Evolutionary conservation across 2,113 vertebrate genomes (phyloP).

Genomic region (Regulus satrapa): DNA sequence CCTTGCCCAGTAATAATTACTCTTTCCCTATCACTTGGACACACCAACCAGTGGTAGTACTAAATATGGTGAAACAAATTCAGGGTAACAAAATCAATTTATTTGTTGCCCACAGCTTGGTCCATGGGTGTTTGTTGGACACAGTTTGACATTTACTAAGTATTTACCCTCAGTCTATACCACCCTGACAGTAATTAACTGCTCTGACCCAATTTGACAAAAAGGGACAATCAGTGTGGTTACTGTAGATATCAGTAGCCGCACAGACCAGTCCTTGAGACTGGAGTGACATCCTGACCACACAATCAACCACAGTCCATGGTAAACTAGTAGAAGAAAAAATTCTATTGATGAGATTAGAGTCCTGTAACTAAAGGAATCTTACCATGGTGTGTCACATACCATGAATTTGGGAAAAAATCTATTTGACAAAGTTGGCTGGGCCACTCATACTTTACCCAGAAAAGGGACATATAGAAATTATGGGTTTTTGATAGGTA

Average conservation of each 20-base stretch:
- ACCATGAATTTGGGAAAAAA: background rate
- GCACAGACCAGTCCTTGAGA: background rate
- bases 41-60: fast-evolving
- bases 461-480: background rate
- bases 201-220: background rate
- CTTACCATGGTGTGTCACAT: background rate
- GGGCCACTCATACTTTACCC: background rate
- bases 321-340: background rate
- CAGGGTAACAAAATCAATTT: background rate
- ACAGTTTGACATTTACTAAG: background rate
- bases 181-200: background rate
- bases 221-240: fast-evolving
- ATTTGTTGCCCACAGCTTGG: background rate
- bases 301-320: background rate
- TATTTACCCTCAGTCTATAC: background rate
- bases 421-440: background rate
- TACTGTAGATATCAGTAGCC: fast-evolving
- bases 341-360: background rate
- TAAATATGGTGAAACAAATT: background rate
- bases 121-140: background rate
- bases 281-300: background rate
- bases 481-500: background rate
- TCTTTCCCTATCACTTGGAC: background rate
- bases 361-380: background rate
- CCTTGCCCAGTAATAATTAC: background rate